Conservation (phyloP, 2,888 invertebrate species). For the Panzeria rudis region DNA sequence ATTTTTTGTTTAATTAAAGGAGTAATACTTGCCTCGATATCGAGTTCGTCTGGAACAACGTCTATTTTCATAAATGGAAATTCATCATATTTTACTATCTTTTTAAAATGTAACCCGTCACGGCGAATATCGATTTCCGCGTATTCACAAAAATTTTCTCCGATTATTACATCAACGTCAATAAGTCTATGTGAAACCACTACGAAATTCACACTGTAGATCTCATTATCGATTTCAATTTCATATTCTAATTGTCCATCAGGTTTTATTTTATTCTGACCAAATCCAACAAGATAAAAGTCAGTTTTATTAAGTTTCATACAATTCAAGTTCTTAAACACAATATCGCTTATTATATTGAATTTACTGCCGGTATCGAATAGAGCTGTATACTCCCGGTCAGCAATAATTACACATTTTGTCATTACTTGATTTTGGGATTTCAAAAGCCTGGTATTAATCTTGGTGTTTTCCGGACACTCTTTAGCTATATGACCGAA, state of each 20-base stretch:
- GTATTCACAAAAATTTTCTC: constrained; percentile 41
- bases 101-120: constrained; percentile 31
- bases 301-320: constrained; percentile 19
- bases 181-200: constrained; percentile 28
- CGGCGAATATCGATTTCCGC: constrained; percentile 44
- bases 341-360: constrained; percentile 7
- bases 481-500: constrained; percentile 54
- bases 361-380: too few relatives aligned
- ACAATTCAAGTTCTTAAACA: background rate
- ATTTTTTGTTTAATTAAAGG: constrained; percentile 1
- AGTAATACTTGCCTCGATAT: constrained; percentile 6
- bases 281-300: constrained; percentile 53
- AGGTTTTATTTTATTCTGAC: constrained; percentile 26
- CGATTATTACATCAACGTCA: constrained; percentile 29
- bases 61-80: constrained; percentile 21
- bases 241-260: constrained; percentile 32
- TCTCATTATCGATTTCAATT: constrained; percentile 29
- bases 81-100: background rate
- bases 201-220: constrained; percentile 22
- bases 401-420: too few relatives aligned
- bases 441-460: background rate
- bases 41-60: background rate
- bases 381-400: too few relatives aligned
- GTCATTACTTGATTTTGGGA: constrained; percentile 1
- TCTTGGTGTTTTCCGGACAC: background rate